Base-by-base conservation (phyloP, 2,113 vertebrate genomes). In the Turnix velox region DNA sequence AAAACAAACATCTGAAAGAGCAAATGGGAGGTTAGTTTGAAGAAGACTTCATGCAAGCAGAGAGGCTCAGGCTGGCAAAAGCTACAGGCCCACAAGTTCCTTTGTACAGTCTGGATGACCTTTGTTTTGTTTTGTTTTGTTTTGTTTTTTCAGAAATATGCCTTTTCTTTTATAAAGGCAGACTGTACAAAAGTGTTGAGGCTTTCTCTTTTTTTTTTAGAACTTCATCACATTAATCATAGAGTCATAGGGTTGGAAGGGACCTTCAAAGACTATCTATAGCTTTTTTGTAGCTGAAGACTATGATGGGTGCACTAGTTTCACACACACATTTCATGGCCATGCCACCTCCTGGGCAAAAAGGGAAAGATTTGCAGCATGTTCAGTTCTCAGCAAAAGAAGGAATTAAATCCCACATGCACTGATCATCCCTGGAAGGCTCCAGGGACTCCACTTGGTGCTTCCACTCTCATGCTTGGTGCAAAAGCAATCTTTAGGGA, bases 1-100 rank as follows among this genome's bases (percentile, higher is more conserved):
- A 88, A 93, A 89, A 79, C 57, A 93, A 79, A 88, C 72, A 35
- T 84, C 58, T 63, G 57, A 55, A 73, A 81, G 48, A 91, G n/a
- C 75, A 88, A 95, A 91, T 69, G n/a, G n/a, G 33, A 86, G 54
- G 27, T 92, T 33, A 22, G 24, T 85, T 67, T 88, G 78, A 90
- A 94, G 86, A 31, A 69, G 16, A 51, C 10, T 72, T 75, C 43
- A 20, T 37, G 43, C 74, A 80, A 87, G 69, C 73, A 88, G 72
- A 84, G 45, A 62, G 48, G 25, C 37, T 18, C 10, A 66, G 49
- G 11, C 45, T 84, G 61, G 49, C 7, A 66, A 74, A 73, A 92
- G 33, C 16, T 43, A 11, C 8, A 43, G 31, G 14, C 9, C 66
- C 63, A 74, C 24, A 37, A 48, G 30, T 66, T 83, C 74, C 75